phyloP scores from a whole-genome alignment of 2,797 vertebrate species.

The Valencia hispanica region DNA sequence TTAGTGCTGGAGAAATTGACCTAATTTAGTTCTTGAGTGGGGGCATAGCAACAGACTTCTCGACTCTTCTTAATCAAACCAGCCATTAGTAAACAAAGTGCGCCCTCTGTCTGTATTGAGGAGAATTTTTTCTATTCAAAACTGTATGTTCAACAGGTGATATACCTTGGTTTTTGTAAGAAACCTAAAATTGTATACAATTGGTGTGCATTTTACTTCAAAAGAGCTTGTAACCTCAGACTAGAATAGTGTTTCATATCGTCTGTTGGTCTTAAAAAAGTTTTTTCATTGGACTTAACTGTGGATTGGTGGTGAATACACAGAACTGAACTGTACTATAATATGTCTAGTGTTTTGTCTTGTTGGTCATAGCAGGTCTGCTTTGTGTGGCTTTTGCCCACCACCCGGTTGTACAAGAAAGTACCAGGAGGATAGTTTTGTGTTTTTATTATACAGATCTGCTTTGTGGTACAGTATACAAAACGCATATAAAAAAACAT shows the following conservation, averaged over 20 bases:
- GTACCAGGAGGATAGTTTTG: not conserved
- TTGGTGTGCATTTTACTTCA: not conserved
- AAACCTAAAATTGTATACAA: not conserved
- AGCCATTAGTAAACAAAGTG: not conserved
- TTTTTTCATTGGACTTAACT: not conserved
- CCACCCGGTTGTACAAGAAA: conserved; percentile 39
- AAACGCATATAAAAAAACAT: conserved; percentile 69
- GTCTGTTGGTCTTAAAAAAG: not conserved
- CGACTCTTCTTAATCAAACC: not conserved
- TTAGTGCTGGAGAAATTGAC: not conserved
- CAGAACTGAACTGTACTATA: not conserved
- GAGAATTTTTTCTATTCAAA: not conserved
- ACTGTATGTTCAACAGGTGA: not conserved
- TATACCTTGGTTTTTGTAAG: not conserved
- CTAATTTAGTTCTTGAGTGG: not conserved
- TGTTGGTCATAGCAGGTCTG: not conserved
- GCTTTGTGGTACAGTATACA: conserved; percentile 78
- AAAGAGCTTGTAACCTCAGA: not conserved
- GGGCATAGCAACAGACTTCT: conserved; percentile 49
- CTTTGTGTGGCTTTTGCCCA: conserved; percentile 2
- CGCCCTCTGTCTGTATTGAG: not conserved
- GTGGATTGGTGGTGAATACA: not conserved
- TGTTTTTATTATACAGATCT: conserved; percentile 78
- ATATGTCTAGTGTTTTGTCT: not conserved
- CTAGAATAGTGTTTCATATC: not conserved